Base-by-base conservation (phyloP, 2,888 invertebrate species). In the Parapristionchus giblindavisi region DNA sequence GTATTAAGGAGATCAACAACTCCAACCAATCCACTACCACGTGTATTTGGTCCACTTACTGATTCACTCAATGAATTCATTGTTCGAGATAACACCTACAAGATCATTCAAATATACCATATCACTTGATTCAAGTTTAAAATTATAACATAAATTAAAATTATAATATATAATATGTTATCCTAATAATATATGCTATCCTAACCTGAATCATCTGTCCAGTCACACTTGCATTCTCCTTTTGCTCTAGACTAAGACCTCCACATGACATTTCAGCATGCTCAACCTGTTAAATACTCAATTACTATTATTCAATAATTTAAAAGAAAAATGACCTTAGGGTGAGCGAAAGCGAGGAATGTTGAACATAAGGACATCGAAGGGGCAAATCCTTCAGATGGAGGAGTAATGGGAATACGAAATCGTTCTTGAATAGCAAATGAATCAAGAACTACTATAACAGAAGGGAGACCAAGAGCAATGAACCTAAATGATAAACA, bases 31-130 rank as follows among this genome's bases (percentile, higher is more conserved):
- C 84, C 84, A 52, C 11, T 40, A 79, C 72, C 6, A 76, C 77
- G 17, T 51, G 60, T 38, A 76, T 58, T 34, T 0, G 71, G 21
- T 29, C 80, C 79, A 0, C 78, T 75, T 76, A 90, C 88, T 1
- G 89, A 89, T 78, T 89, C 90, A 36, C 89, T 88, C 82, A 90
- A 87, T 80, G 89, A 88, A 1, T 89, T 88, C 79, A 90, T 80
- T 29, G 89, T 89, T 78, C 90, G 89, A 61, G 89, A 87, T 43
- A 90, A 83, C 38, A 88, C 89, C 90, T 90, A 83, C n/a, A n/a
- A n/a, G n/a, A 80, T 21, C 6, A 48, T 17, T 5, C 40, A 48
- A 11, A 56, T 14, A 56, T 70, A 48, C 17, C 29, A 17, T 65
- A 24, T n/a, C n/a, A n/a, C n/a, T 40, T 43, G 24, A 61, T 32